Base-by-base conservation (phyloP, 53 echinoderm and acorn worm species). In the Pentamera pediparva region DNA sequence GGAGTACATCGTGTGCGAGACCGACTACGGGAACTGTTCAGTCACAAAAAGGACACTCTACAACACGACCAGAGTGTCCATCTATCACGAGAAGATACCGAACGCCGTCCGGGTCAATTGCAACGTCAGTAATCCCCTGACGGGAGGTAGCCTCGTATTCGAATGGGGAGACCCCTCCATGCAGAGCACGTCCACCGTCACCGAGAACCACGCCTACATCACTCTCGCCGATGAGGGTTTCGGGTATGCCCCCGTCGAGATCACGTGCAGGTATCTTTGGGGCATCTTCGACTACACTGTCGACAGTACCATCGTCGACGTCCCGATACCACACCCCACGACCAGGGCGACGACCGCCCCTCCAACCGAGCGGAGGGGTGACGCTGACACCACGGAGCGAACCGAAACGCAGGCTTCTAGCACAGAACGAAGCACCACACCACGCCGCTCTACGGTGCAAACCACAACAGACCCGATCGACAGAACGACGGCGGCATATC, bases 261-360 rank as follows among this genome's bases (percentile, higher is more conserved):
- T 67, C 27, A 17, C 30, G 12, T 67, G 67, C 47, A 25, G 67
- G 15, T 67, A 67, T 25, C 67, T 67, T 67, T 67, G 67, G 67
- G 67, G 67, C 29, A 41, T 67, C 17, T 12, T 67, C 6, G 67
- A 67, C 6, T 22, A 15, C 41, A 22, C 13, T 11, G 2, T 15
- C 29, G 47, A 40, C 24, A 43, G 25, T 37, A 40, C 45, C 13
- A 45, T 37, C 18, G 45, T 67, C 39, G 18, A 26, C 11, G 24
- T 67, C 6, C 67, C 67, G 5, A 3, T 41, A 4, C 39, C 67
- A 43, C 43, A 6, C 3, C 67, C 67, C 17, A 57, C 11, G 13
- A 15, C 58, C 30, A 57, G 29, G 26, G 32, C 30, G 28, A 15
- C n/a, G 12, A 13, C 12, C 15, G 6, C 17, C 13, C 7, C 28